Evolutionary conservation across 1,140 invertebrate species (phyloP), one percentile per base, ranked within the genome.

Genomic region (Drosophila teissieri): DNA sequence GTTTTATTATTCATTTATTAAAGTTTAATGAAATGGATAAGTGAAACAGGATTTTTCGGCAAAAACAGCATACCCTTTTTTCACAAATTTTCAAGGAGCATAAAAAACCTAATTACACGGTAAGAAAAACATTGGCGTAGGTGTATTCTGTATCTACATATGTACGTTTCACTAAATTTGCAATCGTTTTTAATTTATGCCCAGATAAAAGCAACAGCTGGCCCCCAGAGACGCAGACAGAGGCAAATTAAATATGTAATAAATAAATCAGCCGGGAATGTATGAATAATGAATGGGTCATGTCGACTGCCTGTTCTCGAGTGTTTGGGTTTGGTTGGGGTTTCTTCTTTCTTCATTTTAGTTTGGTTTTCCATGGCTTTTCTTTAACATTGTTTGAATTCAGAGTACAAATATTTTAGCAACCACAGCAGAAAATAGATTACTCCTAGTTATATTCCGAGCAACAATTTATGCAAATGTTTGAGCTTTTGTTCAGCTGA

Each of bases 391-490:
- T 24, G 45, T 22, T 65, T 52, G 37, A 52, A 65, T 45, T 27
- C 46, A 40, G 37, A 46, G 42, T 19, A 37, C 19, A 67, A 58
- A 54, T 67, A 76, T 77, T 77, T 61, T 17, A 19, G 40, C 19
- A 44, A 48, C 55, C 67, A 34, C 67, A 70, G 37, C 64, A n/a
- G n/a, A 46, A 65, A 62, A 62, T 56, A 73, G 58, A 73, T 63
- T 73, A 52, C 56, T 62, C 54, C 65, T 42, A 42, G 60, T 62
- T 53, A 17, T 51, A 24, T 17, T 27, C 27, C 27, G 45, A 27
- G 63, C 24, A 61, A 51, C 54, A 80, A 77, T 85, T 84, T 80
- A 73, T 64, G 45, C 42, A 80, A 65, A 80, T 77, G 73, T 79
- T 56, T 67, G 22, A 62, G 51, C 46, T 49, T 51, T 64, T 73